Evolutionary conservation across 1,140 invertebrate genomes (phyloP).

Genomic region (Drosophila pachea): DNA sequence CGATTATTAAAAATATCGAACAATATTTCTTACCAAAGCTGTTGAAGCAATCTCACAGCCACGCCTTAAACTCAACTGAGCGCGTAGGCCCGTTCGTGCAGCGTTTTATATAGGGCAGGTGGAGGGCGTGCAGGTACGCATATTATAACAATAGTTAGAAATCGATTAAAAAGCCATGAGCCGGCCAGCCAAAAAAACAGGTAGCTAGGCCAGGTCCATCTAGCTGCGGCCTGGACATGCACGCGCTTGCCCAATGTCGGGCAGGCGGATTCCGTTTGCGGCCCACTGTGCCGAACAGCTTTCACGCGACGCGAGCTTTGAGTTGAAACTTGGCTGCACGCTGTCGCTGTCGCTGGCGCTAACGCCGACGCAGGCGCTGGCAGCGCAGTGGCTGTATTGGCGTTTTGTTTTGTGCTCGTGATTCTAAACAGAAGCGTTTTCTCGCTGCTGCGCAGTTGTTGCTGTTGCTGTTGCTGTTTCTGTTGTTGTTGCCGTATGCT

Average conservation of each 20-base stretch:
- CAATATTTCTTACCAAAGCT: too few relatives aligned
- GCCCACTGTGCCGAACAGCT: conserved; percentile 41
- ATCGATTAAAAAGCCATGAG: conserved; percentile 65
- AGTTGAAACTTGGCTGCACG: conserved; percentile 51
- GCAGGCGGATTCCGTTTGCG: neutral
- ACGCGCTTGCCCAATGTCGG: conserved; percentile 28
- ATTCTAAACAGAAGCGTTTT: conserved; percentile 51
- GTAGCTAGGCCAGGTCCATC: conserved; percentile 14
- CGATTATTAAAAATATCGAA: too few relatives aligned
- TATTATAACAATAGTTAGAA: conserved; percentile 23
- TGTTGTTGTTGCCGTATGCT: neutral
- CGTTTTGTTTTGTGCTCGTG: conserved; percentile 42
- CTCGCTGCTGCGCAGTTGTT: neutral
- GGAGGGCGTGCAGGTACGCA: neutral
- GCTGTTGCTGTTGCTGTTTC: neutral
- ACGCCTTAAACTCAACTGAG: too few relatives aligned
- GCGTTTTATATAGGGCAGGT: conserved; percentile 28
- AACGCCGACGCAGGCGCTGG: conserved; percentile 20
- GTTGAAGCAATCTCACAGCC: too few relatives aligned
- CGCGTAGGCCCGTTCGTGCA: neutral
- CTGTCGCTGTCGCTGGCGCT: neutral
- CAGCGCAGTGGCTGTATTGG: conserved; percentile 20
- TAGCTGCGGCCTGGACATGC: conserved; percentile 38
- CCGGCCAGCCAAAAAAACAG: conserved; percentile 28
- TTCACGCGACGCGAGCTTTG: conserved; percentile 28